Conservation (phyloP, 2,113 vertebrate genomes). For the Bujurquina vittata region DNA sequence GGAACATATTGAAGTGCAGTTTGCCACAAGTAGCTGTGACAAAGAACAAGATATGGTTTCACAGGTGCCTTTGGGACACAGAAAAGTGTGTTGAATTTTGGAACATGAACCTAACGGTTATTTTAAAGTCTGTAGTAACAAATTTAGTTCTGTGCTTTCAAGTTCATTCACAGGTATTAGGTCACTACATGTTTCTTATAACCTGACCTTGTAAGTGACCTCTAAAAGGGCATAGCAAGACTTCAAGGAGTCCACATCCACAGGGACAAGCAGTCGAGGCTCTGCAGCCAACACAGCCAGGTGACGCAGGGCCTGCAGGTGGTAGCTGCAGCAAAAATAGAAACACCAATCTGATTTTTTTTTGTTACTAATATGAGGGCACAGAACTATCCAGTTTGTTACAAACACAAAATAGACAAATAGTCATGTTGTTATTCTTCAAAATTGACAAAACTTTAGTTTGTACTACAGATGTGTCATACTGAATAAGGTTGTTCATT, state of each 20-base stretch:
- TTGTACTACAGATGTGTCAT: neutral
- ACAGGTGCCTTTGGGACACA: neutral
- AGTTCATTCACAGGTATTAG: neutral
- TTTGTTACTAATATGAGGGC: fast-evolving
- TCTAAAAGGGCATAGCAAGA: constrained; percentile 96
- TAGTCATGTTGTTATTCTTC: neutral
- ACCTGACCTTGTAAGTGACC: constrained; percentile 91
- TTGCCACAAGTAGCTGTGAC: constrained; percentile 8
- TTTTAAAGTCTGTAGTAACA: too few species aligned
- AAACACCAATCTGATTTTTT: neutral
- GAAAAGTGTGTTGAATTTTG: neutral
- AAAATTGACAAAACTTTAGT: neutral
- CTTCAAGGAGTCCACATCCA: constrained; percentile 93
- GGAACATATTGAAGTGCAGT: neutral
- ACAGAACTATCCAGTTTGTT: neutral
- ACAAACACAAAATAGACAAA: neutral
- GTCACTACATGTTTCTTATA: neutral
- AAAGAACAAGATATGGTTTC: neutral
- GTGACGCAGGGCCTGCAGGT: constrained; percentile 95
- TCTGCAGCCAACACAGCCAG: constrained; percentile 93
- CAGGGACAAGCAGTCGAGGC: constrained; percentile 91
- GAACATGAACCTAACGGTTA: neutral
- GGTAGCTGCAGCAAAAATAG: constrained; percentile 84
- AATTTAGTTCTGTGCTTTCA: too few species aligned
- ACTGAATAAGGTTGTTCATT: neutral